Evolutionary conservation across 2,113 vertebrate genomes (phyloP).

Genomic region (Seriola aureovittata): DNA sequence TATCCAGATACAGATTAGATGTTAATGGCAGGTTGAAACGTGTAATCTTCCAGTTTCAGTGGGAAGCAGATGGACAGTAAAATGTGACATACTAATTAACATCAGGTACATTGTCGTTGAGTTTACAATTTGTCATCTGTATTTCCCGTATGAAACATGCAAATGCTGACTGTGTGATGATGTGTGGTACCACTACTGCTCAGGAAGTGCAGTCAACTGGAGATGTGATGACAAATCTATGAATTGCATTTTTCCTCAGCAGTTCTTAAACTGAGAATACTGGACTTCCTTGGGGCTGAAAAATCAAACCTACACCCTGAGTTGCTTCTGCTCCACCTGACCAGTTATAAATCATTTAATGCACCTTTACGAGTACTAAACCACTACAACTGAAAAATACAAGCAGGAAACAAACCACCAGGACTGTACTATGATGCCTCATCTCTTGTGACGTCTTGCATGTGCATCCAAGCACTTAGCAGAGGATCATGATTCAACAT

Average conservation of each 20-base stretch:
- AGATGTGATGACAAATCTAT: not conserved
- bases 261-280: not conserved
- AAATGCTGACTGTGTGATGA: no score
- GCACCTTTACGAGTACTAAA: no score
- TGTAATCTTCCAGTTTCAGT: no score
- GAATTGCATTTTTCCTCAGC: not conserved
- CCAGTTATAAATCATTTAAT: not conserved
- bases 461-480: not conserved
- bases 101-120: no score
- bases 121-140: no score
- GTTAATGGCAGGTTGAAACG: not conserved
- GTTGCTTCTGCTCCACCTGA: not conserved
- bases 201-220: not conserved
- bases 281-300: not conserved
- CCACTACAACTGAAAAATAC: not conserved
- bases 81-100: no score
- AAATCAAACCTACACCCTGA: not conserved
- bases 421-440: not conserved
- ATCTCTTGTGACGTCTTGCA: not conserved
- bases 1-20: not conserved
- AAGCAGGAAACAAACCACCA: not conserved
- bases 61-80: no score
- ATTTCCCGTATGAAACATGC: no score
- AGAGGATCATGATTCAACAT: not conserved
- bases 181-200: not conserved